Conservation (phyloP, 2,113 vertebrate genomes). For the Bothrops jararaca region DNA sequence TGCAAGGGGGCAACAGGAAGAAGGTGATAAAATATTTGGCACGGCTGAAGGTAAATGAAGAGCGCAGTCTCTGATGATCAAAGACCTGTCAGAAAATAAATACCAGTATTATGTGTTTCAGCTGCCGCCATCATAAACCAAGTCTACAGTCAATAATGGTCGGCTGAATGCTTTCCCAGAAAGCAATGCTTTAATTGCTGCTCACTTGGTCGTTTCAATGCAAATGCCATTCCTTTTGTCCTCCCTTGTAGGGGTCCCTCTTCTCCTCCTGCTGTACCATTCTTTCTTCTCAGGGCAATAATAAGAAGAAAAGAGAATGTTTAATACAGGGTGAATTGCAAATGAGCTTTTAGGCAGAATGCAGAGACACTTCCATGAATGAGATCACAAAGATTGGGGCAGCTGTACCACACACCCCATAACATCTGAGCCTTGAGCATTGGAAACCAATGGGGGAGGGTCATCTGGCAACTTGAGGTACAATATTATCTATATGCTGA, state of each 20-base stretch:
- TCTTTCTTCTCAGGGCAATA: not conserved
- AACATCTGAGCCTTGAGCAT: not conserved
- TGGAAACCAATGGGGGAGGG: not conserved
- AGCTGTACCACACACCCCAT: not conserved
- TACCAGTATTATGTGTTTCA: constrained; percentile 48
- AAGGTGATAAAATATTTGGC: constrained; percentile 32
- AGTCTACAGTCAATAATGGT: rapidly evolving
- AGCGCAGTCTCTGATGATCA: not conserved
- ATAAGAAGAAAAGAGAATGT: not conserved
- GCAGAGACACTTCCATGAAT: not conserved
- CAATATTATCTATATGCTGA: not conserved
- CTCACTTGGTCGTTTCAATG: constrained; percentile 26
- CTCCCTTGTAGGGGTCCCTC: not conserved
- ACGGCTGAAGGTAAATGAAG: constrained; percentile 30
- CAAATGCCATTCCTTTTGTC: constrained; percentile 25
- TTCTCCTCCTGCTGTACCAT: not conserved
- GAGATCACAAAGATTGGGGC: not conserved
- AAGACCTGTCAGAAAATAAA: constrained; percentile 50
- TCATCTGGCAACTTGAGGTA: not conserved
- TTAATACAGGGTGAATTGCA: not conserved
- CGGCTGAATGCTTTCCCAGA: constrained; percentile 18
- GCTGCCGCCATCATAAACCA: constrained; percentile 55
- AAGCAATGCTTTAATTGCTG: constrained; percentile 12
- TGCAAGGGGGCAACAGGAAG: rapidly evolving
- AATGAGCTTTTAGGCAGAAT: not conserved